These are phyloP conservation scores for Acrocephalus scirpaceus DNA, from an alignment of 2,797 vertebrate species.

Conservation along the genomic window DNA sequence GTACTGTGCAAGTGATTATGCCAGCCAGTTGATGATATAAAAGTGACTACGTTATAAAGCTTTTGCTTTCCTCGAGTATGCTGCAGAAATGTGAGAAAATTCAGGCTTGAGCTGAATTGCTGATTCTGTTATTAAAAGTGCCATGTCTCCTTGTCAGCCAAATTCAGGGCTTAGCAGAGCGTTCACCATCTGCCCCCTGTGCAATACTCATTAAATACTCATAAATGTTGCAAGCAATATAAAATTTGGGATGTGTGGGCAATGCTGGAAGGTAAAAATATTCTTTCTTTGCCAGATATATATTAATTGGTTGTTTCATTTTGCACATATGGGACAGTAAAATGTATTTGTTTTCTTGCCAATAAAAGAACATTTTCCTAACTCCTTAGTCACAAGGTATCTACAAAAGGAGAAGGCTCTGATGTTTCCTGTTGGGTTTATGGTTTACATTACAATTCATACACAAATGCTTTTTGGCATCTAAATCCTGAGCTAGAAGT, in stretches of 20 bases:
- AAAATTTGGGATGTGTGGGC: slow-evolving; percentile 20
- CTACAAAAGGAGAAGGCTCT: slow-evolving; percentile 30
- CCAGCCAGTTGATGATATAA: background rate
- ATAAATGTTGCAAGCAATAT: slow-evolving; percentile 16
- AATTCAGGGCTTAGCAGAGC: background rate
- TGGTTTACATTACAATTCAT: slow-evolving; percentile 51
- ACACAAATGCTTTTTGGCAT: slow-evolving; percentile 57
- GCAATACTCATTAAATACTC: slow-evolving; percentile 1
- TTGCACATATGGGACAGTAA: slow-evolving; percentile 17
- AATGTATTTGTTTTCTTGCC: slow-evolving; percentile 18
- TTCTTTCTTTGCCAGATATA: slow-evolving; percentile 21
- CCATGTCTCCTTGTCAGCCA: background rate
- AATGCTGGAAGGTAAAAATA: slow-evolving; percentile 31
- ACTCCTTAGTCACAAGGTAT: background rate
- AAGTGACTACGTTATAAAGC: background rate
- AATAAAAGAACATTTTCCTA: slow-evolving; percentile 35
- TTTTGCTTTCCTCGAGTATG: background rate
- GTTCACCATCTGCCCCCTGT: background rate
- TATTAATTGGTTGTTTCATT: slow-evolving; percentile 43
- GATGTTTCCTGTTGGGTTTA: slow-evolving; percentile 57
- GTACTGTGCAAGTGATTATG: background rate
- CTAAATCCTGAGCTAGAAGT: slow-evolving; percentile 55
- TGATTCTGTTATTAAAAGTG: background rate
- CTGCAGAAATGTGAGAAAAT: slow-evolving; percentile 2
- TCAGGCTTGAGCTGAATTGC: background rate